A percentile compares a stretch with the other conserved stretches of the same genome.
These are phyloP conservation scores for Cheilosia soror DNA, from an alignment of 2,888 invertebrate genomes.

Conservation along the genomic window DNA sequence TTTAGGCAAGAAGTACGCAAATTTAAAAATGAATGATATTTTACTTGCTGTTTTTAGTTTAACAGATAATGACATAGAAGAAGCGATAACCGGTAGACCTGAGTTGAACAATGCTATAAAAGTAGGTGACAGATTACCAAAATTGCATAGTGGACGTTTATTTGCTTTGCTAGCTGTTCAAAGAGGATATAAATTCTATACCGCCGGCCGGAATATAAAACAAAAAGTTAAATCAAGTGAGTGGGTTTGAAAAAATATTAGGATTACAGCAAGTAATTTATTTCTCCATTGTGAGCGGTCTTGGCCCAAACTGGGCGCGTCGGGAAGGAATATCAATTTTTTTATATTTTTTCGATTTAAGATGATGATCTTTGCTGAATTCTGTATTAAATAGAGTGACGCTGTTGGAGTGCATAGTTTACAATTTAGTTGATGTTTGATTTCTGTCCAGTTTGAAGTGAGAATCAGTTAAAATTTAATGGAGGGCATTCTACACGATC, in stretches of 20 bases:
- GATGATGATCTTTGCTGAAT: too few species aligned
- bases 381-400: too few species aligned
- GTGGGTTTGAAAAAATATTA: neutral
- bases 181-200: neutral
- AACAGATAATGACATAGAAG: neutral
- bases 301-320: too few species aligned
- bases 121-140: neutral
- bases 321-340: too few species aligned
- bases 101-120: slow-evolving; percentile 8
- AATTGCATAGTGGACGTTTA: neutral
- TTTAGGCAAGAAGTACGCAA: neutral
- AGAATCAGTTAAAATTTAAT: too few species aligned
- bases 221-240: slow-evolving; percentile 4
- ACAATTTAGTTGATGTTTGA: too few species aligned
- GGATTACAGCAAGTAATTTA: too few species aligned
- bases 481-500: too few species aligned
- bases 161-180: neutral
- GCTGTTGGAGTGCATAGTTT: too few species aligned
- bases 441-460: too few species aligned
- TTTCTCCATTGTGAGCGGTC: too few species aligned
- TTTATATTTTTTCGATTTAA: too few species aligned
- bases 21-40: neutral
- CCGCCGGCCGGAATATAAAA: neutral
- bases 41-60: neutral
- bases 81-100: neutral